phyloP scores from a whole-genome alignment of 2,113 vertebrate genomes.

The Noturus placidus region DNA sequence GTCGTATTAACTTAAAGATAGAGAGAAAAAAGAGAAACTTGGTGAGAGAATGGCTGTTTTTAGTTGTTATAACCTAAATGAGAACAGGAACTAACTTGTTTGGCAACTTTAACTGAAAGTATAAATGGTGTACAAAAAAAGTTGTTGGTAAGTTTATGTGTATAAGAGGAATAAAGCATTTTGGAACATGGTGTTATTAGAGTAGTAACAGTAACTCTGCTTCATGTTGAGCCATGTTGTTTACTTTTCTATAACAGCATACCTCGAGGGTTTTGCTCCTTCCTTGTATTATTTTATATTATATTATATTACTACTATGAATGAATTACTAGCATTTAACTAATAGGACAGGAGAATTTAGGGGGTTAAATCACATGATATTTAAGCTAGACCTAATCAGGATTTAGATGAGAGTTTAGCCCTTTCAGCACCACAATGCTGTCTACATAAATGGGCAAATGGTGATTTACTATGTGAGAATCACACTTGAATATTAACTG shows the following conservation, averaged over 20 bases:
- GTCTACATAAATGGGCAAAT: constrained; percentile 3
- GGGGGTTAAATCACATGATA: too few relatives aligned
- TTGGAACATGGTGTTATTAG: not conserved
- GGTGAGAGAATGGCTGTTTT: not conserved
- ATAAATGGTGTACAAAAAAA: not conserved
- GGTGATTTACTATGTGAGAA: not conserved
- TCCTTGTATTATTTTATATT: not conserved
- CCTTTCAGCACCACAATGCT: constrained; percentile 9
- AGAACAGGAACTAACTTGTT: not conserved
- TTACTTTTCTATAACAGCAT: not conserved
- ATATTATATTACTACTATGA: not conserved
- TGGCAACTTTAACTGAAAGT: not conserved
- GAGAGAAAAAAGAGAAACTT: not conserved
- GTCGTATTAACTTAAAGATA: not conserved
- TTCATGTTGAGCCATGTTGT: not conserved
- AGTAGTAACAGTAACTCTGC: not conserved
- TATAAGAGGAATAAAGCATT: not conserved
- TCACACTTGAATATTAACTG: constrained; percentile 21
- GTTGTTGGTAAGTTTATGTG: not conserved
- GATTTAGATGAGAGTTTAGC: constrained; percentile 14
- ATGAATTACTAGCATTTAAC: not conserved
- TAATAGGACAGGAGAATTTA: not conserved
- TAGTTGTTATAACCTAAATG: not conserved
- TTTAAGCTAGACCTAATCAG: not conserved
- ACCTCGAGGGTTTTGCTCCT: not conserved